Base-by-base conservation (phyloP, 2,888 invertebrate genomes). In the Dilophus febrilis region DNA sequence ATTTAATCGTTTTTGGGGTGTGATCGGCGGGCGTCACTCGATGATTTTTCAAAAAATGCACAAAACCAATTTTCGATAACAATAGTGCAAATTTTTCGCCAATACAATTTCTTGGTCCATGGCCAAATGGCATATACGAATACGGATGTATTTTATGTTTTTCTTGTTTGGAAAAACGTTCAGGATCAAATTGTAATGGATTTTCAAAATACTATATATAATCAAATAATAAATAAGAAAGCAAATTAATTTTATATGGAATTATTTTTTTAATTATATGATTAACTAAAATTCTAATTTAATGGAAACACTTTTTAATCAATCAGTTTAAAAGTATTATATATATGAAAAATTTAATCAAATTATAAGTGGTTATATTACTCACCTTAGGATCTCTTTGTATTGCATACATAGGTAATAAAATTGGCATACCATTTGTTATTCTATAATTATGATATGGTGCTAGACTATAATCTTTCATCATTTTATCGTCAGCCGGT, bases 121-220 rank as follows among this genome's bases (percentile, higher is more conserved):
- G 44, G 10, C 62, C 62, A 35, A 63, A 63, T 17, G 63, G 63
- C 49, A 64, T 51, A 44, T 59, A 62, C 3, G 59, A 53, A 35
- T 55, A 60, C 3, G 60, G 56, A 3, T 44, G 48, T 28, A 58
- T 52, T 4, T 50, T 48, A 12, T 52, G 48, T 3, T 56, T 56
- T 30, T 61, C 59, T 33, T 50, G 50, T 4, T 51, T 18, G 0
- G 61, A 53, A 46, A 64, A 64, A 14, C 63, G 53, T 42, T 64
- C 61, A 3, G 64, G 64, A 30, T 56, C 48, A 31, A 63, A 64
- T 22, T 49, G 46, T 2, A 52, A 42, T 0, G 64, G 64, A 28
- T 61, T 47, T 2, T 55, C 52, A 43, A 50, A 61, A 44, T 56
- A 57, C 59, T 61, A n/a, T 2, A 49, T 8, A 22, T 4, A 22